phyloP scores from a whole-genome alignment of 2,888 invertebrate genomes.

The Plebejus melissa region DNA sequence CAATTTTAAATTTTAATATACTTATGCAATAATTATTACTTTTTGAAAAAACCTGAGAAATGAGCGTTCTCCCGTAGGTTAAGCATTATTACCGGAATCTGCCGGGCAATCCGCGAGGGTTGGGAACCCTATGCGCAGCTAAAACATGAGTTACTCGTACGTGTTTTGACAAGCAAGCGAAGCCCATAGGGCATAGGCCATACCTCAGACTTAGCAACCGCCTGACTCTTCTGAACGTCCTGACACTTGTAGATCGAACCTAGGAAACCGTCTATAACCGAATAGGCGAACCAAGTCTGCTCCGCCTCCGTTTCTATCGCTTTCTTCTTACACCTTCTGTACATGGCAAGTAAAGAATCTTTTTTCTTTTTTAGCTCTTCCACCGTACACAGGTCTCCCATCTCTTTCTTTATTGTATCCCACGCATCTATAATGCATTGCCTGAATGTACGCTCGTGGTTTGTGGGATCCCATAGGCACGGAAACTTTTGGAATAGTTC shows the following conservation, averaged over 20 bases:
- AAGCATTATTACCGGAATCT: too few species aligned
- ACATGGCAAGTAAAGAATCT: neutral
- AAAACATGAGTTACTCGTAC: neutral
- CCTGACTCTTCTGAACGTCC: neutral
- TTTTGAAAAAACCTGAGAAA: too few species aligned
- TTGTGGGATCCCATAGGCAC: neutral
- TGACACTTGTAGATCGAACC: neutral
- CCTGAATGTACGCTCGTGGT: neutral
- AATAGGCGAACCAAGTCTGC: slow-evolving; percentile 4
- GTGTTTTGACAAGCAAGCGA: neutral
- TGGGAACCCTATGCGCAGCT: neutral
- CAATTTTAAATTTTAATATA: too few species aligned
- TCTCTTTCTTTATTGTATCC: neutral
- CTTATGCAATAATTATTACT: too few species aligned
- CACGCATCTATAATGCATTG: neutral
- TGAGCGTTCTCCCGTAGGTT: too few species aligned
- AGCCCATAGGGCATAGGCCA: neutral
- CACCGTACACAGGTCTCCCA: neutral
- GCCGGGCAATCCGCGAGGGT: too few species aligned
- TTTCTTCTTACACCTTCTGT: slow-evolving; percentile 12
- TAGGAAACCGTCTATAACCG: slow-evolving; percentile 2
- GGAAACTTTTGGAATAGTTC: neutral
- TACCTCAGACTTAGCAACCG: neutral
- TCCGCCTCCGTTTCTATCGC: neutral
- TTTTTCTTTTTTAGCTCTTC: slow-evolving; percentile 1